Evolutionary conservation across 2,113 vertebrate species (phyloP), one percentile per base, ranked within the genome.

Genomic region (Prunella himalayana): DNA sequence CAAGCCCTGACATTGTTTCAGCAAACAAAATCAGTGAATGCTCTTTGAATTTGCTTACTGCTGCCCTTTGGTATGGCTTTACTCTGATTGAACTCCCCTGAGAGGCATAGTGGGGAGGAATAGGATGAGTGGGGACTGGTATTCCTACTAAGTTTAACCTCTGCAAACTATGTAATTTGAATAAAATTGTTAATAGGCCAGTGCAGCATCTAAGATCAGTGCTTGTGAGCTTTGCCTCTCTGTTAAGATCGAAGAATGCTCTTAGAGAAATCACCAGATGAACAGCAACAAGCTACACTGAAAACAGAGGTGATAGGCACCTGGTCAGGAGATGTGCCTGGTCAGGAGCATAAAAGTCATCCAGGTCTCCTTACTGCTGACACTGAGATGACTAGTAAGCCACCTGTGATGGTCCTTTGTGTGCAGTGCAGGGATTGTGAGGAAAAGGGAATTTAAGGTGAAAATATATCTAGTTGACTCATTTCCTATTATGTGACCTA

Each of bases 71-170:
- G 3, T 31, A 50, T 33, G 21, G 35, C 27, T 86, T 91, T 39
- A 31, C 15, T 42, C 53, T 65, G 30, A 35, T 2, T 15, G 4
- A 87, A 10, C 5, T 17, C 7, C 5, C 30, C 10, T 3, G 8
- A 13, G 14, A 45, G 6, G 2, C 6, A 6, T 2, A 3, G 8
- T 14, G 18, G 12, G 30, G 20, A 57, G 20, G 12, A 70, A 24
- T 8, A 59, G 21, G 11, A 6, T 50, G 35, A 2, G 0, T 7
- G 14, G 33, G 8, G 12, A 27, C 9, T 31, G 19, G 3, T 30
- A 64, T 56, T 79, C 27, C 22, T 75, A 25, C 11, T 4, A 68
- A 63, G 18, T 37, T 21, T 59, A 59, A 63, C 6, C 17, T 56
- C 15, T 49, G 14, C 17, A 42, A n/a, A 20, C 4, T 4, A 19